Base-by-base conservation (phyloP, 2,797 vertebrate genomes). In the Myotis planiceps region DNA sequence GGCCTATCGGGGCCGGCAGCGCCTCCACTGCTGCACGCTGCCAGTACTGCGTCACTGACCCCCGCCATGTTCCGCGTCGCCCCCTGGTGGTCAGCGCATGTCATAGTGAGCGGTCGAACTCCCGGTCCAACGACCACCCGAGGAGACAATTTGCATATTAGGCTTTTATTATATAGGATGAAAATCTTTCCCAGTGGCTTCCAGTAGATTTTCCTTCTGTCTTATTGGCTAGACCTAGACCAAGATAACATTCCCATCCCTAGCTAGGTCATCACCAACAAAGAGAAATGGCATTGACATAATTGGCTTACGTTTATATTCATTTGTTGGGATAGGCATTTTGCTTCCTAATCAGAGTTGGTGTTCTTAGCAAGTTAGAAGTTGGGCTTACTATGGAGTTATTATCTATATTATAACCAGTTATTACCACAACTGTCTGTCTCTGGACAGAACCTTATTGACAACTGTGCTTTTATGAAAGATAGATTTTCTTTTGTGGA, bases 401-500 rank as follows among this genome's bases (percentile, higher is more conserved):
- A 66, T 42, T 82, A 49, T 9, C 16, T 74, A 19, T 78, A 18
- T 68, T 45, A 47, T n/a, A 60, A 78, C 32, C 42, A 53, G 9
- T 66, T 66, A 68, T 80, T 72, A 81, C 29, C 14, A 72, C 9
- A 65, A 32, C 14, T 65, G 27, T 81, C 12, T 83, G 25, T 94
- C 7, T 71, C 8, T 82, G 60, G 49, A 60, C 12, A 66, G 37
- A 88, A 88, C 19, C 21, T 65, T 71, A 58, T 39, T 29, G 32
- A 65, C 18, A 94, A 4, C 58, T 91, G 13, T 25, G n/a, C 42
- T 90, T 95, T 82, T 78, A 37, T 71, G 88, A 81, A 69, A 84
- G 19, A 55, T 80, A 42, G 9, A 42, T 42, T 94, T 96, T 81
- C 42, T 93, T 88, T 89, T 82, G 63, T 93, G 49, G 45, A 75